Percentiles rank a stretch among this genome's conserved stretches.
Evolutionary conservation across 2,888 invertebrate species (phyloP).

Genomic region (Scaeva pyrastri): DNA sequence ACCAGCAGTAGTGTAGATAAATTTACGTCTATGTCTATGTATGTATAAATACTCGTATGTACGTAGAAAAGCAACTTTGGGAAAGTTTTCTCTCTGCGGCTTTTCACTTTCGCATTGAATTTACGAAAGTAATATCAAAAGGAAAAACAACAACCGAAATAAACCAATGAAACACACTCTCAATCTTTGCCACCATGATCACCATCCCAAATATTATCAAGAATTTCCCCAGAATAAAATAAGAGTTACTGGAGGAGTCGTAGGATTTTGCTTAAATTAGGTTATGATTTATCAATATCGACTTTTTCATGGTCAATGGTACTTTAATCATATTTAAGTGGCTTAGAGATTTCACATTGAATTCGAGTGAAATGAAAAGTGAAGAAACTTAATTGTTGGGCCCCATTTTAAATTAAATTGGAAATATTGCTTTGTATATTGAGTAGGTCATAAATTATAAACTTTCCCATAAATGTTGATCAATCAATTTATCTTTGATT

Average conservation of each 20-base stretch:
- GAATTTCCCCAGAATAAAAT: not conserved
- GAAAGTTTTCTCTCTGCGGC: slow-evolving; percentile 63
- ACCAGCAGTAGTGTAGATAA: not conserved
- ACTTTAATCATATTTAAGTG: no score
- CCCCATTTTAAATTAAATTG: no score
- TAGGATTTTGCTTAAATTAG: slow-evolving; percentile 8
- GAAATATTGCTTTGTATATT: no score
- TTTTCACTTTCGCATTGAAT: slow-evolving; percentile 69
- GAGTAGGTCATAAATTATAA: no score
- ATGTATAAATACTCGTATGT: not conserved
- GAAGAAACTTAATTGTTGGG: no score
- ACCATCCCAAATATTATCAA: slow-evolving; percentile 42
- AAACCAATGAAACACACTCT: slow-evolving; percentile 72
- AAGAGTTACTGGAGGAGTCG: not conserved
- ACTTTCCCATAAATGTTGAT: no score
- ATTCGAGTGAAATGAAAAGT: no score
- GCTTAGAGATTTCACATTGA: no score
- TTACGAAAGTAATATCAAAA: slow-evolving; percentile 41
- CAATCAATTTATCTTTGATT: no score
- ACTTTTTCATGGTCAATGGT: no score
- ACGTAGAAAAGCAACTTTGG: slow-evolving; percentile 35
- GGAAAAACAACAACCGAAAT: slow-evolving; percentile 54
- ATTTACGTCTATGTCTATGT: not conserved
- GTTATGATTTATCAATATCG: not conserved
- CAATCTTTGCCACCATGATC: slow-evolving; percentile 68